Evolutionary conservation across 2,797 vertebrate species (phyloP).

Genomic region (Antrozous pallidus): DNA sequence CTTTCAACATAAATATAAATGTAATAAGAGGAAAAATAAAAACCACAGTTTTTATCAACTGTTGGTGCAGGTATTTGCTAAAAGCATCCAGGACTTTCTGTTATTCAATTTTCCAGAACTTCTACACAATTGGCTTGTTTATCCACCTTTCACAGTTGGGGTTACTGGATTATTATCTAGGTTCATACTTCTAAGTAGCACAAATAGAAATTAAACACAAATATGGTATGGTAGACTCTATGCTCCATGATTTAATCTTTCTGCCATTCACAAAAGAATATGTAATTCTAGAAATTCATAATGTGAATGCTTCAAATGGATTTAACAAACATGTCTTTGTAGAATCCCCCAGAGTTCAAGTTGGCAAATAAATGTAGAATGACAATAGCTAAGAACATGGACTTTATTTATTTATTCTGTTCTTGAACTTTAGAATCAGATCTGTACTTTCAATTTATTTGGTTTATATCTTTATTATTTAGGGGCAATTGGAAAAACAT

Average conservation of each 20-base stretch:
- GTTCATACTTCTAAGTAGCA: neutral
- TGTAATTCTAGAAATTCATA: neutral
- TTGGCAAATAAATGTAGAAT: neutral
- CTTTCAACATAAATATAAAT: neutral
- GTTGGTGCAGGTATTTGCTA: neutral
- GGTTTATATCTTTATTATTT: neutral
- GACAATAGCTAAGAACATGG: neutral
- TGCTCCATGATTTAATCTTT: neutral
- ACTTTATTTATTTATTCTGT: neutral
- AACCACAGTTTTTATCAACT: neutral
- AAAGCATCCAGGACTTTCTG: neutral
- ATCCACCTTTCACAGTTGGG: neutral
- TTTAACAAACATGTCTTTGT: neutral
- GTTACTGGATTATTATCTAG: neutral
- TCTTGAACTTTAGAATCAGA: neutral
- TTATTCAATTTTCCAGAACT: neutral
- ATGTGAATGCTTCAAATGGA: neutral
- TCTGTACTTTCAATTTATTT: neutral
- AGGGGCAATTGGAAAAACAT: neutral
- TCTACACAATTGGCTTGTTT: neutral
- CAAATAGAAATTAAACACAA: neutral
- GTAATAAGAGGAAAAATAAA: neutral
- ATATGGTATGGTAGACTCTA: neutral
- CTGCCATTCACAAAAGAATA: too few species aligned
- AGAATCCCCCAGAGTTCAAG: neutral